Evolutionary conservation across 2,888 invertebrate species (phyloP), one percentile per base, ranked within the genome.

Genomic region (Quadroppia sp.): DNA sequence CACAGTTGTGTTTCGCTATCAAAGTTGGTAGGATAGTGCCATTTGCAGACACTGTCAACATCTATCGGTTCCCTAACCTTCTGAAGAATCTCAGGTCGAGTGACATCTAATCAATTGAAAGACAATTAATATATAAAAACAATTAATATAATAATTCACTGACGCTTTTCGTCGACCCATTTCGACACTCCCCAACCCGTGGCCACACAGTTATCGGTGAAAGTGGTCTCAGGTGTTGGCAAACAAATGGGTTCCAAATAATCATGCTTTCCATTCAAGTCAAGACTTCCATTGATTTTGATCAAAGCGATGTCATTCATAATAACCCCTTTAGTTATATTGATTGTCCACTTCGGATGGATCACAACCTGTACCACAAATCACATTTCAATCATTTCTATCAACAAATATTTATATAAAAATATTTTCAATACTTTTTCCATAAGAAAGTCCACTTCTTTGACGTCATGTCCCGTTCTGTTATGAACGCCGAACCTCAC

Each of bases 261-360:
- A 20, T 36, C 36, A 17, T 69, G 69, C 15, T 32, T 48, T 15
- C 17, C 45, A 15, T 2, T n/a, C 6, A 73, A 73, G 13, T 61
- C 64, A n/a, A 73, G 9, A 11, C 45, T 69, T 50, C 20, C 36
- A 20, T 20, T 53, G 2, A 73, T 20, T 25, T 73, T 61, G 9
- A 83, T 77, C 23, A 83, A 79, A 25, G 82, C 83, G 48, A 83
- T 81, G 78, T 83, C 83, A 76, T 82, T 69, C n/a, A n/a, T n/a
- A n/a, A n/a, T n/a, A n/a, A n/a, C n/a, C 3, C 36, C 32, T 17
- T 67, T 23, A 7, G 20, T 15, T 42, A 40, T 23, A 23, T 20
- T 42, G 40, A 36, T 4, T 17, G 23, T 2, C 17, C 30, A 30
- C 7, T 23, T 15, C 4, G 23, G 23, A 4, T 23, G 11, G 4